phyloP scores from a whole-genome alignment of 2,113 vertebrate genomes.

The Hypocryptadius cinnamomeus region DNA sequence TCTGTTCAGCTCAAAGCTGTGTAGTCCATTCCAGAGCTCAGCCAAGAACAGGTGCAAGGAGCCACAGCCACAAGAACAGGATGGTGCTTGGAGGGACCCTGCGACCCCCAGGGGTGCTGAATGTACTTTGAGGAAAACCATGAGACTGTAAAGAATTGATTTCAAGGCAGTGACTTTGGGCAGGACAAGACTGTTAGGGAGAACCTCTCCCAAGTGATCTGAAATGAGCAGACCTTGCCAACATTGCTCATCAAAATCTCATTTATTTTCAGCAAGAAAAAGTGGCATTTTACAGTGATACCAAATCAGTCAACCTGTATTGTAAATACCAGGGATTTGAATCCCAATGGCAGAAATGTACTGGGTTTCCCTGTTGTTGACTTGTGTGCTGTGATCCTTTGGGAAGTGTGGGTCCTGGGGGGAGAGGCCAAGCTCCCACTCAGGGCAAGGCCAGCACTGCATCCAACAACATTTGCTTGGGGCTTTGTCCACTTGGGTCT shows the following conservation, averaged over 20 bases:
- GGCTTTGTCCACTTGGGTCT: not conserved
- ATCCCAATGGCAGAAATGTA: not conserved
- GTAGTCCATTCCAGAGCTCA: not conserved
- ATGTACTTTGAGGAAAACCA: not conserved
- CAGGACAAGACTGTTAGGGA: not conserved
- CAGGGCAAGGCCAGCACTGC: not conserved
- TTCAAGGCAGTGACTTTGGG: not conserved
- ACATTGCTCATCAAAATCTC: not conserved
- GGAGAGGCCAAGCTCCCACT: not conserved
- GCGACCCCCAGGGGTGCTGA: rapidly evolving
- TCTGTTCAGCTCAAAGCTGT: not conserved
- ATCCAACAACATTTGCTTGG: rapidly evolving
- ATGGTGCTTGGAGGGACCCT: not conserved
- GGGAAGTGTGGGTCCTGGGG: not conserved
- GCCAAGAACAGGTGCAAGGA: not conserved
- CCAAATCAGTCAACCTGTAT: not conserved
- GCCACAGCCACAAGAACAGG: not conserved
- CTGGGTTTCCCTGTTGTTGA: not conserved
- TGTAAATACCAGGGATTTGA: not conserved
- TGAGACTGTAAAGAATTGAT: not conserved
- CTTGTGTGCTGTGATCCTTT: not conserved
- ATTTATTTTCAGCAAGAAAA: not conserved
- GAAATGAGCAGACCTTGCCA: not conserved
- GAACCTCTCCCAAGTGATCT: not conserved
- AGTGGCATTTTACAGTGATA: not conserved